phyloP scores from a whole-genome alignment of 2,797 vertebrate genomes.

The Spinus olivaceus region DNA sequence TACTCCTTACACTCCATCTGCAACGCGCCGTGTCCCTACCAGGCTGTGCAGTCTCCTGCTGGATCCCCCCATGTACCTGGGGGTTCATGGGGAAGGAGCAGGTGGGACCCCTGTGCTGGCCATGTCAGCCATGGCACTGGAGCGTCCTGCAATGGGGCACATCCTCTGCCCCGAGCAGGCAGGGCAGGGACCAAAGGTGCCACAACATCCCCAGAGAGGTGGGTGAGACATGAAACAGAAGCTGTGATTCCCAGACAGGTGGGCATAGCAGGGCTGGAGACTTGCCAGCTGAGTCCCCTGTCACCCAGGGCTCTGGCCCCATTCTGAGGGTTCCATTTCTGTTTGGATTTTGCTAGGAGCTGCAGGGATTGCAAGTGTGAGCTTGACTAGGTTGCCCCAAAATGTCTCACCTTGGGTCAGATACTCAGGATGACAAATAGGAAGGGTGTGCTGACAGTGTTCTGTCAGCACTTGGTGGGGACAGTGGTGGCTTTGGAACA shows the following conservation, averaged over 20 bases:
- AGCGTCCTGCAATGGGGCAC: background rate
- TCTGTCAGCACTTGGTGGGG: background rate
- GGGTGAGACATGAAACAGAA: background rate
- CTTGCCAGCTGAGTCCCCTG: background rate
- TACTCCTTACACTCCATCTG: background rate
- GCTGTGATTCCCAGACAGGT: background rate
- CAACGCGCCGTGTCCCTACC: fast-evolving
- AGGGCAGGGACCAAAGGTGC: background rate
- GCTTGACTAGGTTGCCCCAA: background rate
- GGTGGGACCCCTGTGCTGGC: fast-evolving
- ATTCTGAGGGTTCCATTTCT: background rate
- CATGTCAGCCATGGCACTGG: fast-evolving
- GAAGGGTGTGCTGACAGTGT: background rate
- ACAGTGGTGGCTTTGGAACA: background rate
- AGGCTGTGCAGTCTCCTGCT: background rate
- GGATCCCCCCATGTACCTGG: background rate
- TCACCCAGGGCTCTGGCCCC: background rate
- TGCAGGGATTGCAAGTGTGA: background rate
- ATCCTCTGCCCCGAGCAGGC: fast-evolving
- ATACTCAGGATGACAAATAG: background rate
- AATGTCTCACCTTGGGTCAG: background rate
- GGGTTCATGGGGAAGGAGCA: background rate
- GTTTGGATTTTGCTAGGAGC: background rate
- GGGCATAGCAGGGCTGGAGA: background rate
- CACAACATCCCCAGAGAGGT: background rate